Evolutionary conservation across 2,113 vertebrate genomes (phyloP), one percentile per base, ranked within the genome.

Genomic region (Callorhinus ursinus): DNA sequence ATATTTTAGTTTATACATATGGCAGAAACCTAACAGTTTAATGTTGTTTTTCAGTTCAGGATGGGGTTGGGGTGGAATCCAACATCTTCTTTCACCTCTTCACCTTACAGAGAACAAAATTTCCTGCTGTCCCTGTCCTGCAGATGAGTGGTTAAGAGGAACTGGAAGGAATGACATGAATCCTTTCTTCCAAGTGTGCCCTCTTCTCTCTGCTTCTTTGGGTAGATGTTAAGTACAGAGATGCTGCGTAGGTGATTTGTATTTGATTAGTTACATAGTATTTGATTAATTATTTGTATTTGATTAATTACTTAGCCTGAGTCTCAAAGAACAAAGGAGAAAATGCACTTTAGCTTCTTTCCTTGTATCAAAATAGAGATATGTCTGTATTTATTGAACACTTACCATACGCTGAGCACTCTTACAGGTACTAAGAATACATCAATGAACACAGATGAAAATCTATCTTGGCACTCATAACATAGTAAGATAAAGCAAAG

Each of bases 31-130:
- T 89, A 57, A 85, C 39, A 81, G 16, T 86, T 95, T 55, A 53
- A 42, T 67, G 24, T 96, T 93, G 76, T 91, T 94, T 92, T 92
- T 94, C 46, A 90, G 19, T 92, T 89, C 65, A 77, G 51, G 11
- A 57, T 89, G 57, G 15, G 19, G 16, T 76, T 22, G 39, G 24
- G 15, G 9, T 21, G 2, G 49, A 36, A 67, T 77, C 39, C 59
- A 49, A 57, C 19, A 59, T 92, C 28, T 80, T 81, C 8, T 79
- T 89, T 85, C 21, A 85, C 55, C 9, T 80, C 22, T 72, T 85
- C 69, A 83, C 57, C 81, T 72, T 79, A 74, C 26, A 83, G 19
- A 92, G 24, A 93, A 86, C 57, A 93, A 61, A 77, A 88, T 90
- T 95, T 83, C 84, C 65, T 81, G 18, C 63, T 80, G 49, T 67